Percentiles rank a stretch among this genome's conserved stretches.
Evolutionary conservation across 2,888 invertebrate genomes (phyloP).

Genomic region (Dicyrtoma fusca): DNA sequence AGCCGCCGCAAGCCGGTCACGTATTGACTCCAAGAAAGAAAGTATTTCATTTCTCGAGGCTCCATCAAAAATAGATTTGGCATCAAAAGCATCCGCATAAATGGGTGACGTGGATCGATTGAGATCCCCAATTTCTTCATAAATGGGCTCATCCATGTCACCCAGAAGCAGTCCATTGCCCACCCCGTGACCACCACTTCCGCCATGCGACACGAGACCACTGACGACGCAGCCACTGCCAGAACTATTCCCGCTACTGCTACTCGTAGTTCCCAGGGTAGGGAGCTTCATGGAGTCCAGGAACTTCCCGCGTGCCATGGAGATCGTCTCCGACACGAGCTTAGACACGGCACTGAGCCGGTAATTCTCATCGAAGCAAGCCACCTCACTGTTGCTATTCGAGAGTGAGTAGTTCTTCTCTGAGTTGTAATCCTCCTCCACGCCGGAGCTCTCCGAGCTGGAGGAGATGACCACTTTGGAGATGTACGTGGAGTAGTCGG

Average conservation of each 20-base stretch:
- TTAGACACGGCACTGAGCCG: constrained; percentile 47
- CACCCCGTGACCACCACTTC: constrained; percentile 51
- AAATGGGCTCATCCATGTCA: constrained; percentile 54
- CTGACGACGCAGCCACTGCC: constrained; percentile 33
- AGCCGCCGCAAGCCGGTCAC: constrained; percentile 59
- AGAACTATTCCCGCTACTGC: background rate
- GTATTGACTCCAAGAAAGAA: constrained; percentile 84
- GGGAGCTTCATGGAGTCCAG: constrained; percentile 54
- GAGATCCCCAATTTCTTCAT: constrained; percentile 55
- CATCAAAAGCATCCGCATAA: constrained; percentile 59
- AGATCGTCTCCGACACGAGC: constrained; percentile 51
- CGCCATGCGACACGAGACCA: constrained; percentile 54
- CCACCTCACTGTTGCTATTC: constrained; percentile 39
- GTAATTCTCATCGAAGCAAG: constrained; percentile 46
- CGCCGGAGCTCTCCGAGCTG: constrained; percentile 53
- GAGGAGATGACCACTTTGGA: constrained; percentile 52
- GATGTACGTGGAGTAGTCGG: constrained; percentile 49
- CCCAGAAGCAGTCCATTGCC: constrained; percentile 21
- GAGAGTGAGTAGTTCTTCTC: constrained; percentile 54
- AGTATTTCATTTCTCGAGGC: constrained; percentile 88
- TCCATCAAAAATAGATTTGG: constrained; percentile 68
- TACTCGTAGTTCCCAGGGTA: background rate
- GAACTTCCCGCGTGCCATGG: constrained; percentile 56
- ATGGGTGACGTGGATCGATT: constrained; percentile 65
- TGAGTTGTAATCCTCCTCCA: constrained; percentile 56